phyloP scores from a whole-genome alignment of 2,888 invertebrate species.

The Pyrrhia umbra region DNA sequence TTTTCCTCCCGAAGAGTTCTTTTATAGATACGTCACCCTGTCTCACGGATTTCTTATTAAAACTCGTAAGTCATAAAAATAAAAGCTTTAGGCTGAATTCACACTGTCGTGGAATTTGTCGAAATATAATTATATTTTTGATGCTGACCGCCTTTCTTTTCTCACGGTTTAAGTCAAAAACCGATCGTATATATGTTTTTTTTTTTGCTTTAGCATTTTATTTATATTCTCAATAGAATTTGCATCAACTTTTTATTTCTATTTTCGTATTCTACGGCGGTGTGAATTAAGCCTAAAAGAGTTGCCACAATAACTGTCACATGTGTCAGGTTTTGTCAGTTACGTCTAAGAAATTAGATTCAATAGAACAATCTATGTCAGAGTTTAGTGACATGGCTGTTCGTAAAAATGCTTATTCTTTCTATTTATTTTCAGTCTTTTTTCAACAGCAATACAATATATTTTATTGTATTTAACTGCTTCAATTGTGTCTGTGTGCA shows the following conservation, averaged over 20 bases:
- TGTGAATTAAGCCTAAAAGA: neutral
- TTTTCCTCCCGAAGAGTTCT: constrained; percentile 74
- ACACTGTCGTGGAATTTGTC: too few relatives aligned
- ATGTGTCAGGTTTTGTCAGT: neutral
- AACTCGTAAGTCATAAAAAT: constrained; percentile 72
- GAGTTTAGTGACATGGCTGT: neutral
- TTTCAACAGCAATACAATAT: neutral
- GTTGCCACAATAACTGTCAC: neutral
- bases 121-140: too few relatives aligned
- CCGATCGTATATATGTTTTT: too few relatives aligned
- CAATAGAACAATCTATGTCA: neutral
- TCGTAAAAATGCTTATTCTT: neutral
- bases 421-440: neutral
- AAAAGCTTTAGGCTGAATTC: too few relatives aligned
- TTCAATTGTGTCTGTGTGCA: too few relatives aligned
- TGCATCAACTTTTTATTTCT: neutral
- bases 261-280: neutral
- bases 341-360: neutral
- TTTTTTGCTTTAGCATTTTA: neutral
- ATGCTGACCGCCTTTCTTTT: too few relatives aligned
- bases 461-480: neutral
- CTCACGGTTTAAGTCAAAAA: too few relatives aligned
- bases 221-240: neutral
- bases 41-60: constrained; percentile 84
- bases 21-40: constrained; percentile 69